phyloP scores from a whole-genome alignment of 2,113 vertebrate genomes.

The Tragelaphus scriptus region DNA sequence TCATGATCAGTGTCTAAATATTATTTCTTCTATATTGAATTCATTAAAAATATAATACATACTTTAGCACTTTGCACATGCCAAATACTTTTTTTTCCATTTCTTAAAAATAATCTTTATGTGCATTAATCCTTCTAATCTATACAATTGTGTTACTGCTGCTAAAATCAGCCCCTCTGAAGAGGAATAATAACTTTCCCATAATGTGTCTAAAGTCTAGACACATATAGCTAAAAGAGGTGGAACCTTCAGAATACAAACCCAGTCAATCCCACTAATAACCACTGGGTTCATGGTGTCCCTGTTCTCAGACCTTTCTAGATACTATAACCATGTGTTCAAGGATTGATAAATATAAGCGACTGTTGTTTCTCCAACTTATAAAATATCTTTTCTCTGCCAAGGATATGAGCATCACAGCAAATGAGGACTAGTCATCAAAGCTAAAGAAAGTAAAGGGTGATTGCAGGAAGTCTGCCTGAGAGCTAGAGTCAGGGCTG shows the following conservation, averaged over 20 bases:
- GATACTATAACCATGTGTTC: neutral
- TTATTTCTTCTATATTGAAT: neutral
- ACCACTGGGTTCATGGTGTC: neutral
- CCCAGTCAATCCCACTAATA: neutral
- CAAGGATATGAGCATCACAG: neutral
- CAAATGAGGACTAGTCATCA: neutral
- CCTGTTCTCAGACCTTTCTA: neutral
- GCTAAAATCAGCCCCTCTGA: neutral
- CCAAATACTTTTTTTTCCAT: neutral
- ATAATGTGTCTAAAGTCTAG: neutral
- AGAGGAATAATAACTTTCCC: neutral
- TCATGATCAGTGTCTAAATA: neutral
- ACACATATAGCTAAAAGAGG: neutral
- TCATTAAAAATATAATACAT: neutral
- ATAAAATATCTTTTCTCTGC: neutral
- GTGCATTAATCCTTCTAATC: neutral
- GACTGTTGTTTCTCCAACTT: neutral
- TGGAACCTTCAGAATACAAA: neutral
- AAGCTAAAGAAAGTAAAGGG: neutral
- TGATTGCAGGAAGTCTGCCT: neutral
- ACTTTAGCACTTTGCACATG: neutral
- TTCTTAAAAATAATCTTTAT: neutral
- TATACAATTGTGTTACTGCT: neutral
- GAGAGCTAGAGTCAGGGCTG: neutral
- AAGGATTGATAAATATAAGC: neutral